Conservation (phyloP, 35 echinoderm and acorn worm species). For the Ophioderma brevispina region DNA sequence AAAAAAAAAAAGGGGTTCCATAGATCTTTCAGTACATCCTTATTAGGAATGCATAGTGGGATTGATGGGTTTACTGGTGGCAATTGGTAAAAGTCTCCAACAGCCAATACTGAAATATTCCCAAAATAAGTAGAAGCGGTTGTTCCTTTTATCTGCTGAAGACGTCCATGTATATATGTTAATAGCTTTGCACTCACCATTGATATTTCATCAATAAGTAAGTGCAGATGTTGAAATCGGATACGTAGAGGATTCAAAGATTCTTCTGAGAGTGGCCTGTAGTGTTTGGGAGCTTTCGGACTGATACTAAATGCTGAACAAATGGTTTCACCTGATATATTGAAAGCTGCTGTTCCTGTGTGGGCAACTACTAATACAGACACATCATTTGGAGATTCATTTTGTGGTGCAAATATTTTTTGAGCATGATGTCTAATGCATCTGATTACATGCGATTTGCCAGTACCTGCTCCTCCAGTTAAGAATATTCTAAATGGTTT, state of each 20-base stretch:
- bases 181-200: conserved; percentile 20
- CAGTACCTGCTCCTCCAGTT: conserved; percentile 59
- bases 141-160: conserved; percentile 47
- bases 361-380: conserved; percentile 34
- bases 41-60: neutral
- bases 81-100: conserved; percentile 73
- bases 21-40: neutral
- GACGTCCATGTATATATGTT: conserved; percentile 48
- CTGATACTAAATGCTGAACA: conserved; percentile 47
- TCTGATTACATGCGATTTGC: conserved; percentile 47
- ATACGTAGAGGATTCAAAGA: conserved; percentile 11
- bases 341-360: conserved; percentile 47
- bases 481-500: conserved; percentile 57
- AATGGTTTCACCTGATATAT: conserved; percentile 32
- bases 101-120: conserved; percentile 56
- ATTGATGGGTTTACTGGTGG: conserved; percentile 37
- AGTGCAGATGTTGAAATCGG: conserved; percentile 8
- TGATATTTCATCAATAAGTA: conserved; percentile 12
- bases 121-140: conserved; percentile 20
- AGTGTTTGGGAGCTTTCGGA: conserved; percentile 24
- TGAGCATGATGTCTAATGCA: neutral
- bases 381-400: neutral
- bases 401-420: neutral
- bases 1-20: too few species aligned
- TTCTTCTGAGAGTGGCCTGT: conserved; percentile 23